These are phyloP conservation scores for Saturnia japonica DNA, from an alignment of 2,888 invertebrate genomes.

Conservation along the genomic window DNA sequence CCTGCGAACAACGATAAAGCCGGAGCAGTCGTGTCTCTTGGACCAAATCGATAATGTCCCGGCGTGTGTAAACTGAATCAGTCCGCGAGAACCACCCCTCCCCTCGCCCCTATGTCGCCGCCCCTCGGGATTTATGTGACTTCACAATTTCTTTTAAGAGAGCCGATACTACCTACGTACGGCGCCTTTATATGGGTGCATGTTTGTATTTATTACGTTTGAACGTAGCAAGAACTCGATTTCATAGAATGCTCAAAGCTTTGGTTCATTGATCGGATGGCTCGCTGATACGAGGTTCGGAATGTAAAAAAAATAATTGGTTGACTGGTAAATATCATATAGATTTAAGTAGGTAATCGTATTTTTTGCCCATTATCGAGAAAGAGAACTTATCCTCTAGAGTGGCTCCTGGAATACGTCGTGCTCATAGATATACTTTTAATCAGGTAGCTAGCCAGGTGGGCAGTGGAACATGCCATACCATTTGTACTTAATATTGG, in stretches of 20 bases:
- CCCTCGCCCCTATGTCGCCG: not conserved
- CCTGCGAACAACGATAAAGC: conserved; percentile 16
- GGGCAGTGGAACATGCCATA: too few relatives aligned
- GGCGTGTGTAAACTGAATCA: conserved; percentile 51
- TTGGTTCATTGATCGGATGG: not conserved
- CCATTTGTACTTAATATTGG: too few relatives aligned
- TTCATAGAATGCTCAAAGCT: not conserved
- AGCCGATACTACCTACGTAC: not conserved
- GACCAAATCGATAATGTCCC: conserved; percentile 60
- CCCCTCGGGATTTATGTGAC: conserved; percentile 14
- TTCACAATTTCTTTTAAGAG: conserved; percentile 15
- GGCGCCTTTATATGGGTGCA: not conserved
- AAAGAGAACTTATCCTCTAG: too few relatives aligned
- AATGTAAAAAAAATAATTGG: not conserved
- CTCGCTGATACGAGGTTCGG: not conserved
- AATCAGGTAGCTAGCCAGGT: too few relatives aligned
- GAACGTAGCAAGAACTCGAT: not conserved
- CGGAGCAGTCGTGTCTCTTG: conserved; percentile 25
- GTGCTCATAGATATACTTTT: too few relatives aligned
- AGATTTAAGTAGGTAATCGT: too few relatives aligned
- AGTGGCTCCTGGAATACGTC: too few relatives aligned
- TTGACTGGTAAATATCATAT: too few relatives aligned
- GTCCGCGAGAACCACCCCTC: conserved; percentile 5
- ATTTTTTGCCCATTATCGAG: too few relatives aligned
- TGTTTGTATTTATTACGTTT: not conserved